These are phyloP conservation scores for Scaptomyza cyrtandrae DNA, from an alignment of 2,888 invertebrate species.

Conservation along the genomic window DNA sequence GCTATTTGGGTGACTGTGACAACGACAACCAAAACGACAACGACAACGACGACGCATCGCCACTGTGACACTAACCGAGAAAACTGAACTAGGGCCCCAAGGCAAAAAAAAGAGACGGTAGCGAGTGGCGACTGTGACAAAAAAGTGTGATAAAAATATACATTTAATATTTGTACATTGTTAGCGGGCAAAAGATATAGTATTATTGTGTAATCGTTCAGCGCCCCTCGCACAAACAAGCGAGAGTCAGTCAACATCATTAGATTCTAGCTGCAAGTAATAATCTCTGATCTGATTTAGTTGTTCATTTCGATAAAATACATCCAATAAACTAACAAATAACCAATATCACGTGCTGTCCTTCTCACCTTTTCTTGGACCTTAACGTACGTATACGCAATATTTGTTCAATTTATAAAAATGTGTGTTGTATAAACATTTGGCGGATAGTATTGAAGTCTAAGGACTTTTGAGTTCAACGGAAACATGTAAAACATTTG, in stretches of 20 bases:
- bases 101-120: neutral
- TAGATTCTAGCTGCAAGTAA: neutral
- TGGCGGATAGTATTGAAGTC: conserved; percentile 9
- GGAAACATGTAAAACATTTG: conserved; percentile 22
- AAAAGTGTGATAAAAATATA: conserved; percentile 79
- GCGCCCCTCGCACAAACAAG: conserved; percentile 21
- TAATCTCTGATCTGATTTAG: neutral
- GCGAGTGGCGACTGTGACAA: conserved; percentile 53
- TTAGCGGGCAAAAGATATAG: conserved; percentile 72
- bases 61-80: conserved; percentile 78
- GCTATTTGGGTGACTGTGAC: conserved; percentile 74
- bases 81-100: conserved; percentile 23
- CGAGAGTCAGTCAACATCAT: conserved; percentile 20
- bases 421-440: neutral
- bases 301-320: no score
- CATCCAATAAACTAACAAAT: neutral
- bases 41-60: conserved; percentile 49
- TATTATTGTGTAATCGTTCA: conserved; percentile 70
- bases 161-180: conserved; percentile 80
- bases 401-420: conserved; percentile 1
- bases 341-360: neutral
- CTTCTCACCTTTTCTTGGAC: neutral
- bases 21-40: conserved; percentile 63
- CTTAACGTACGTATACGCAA: conserved; percentile 1
- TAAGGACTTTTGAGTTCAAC: conserved; percentile 10